Base-by-base conservation (phyloP, 1,140 invertebrate genomes). In the Diorhabda carinulata region DNA sequence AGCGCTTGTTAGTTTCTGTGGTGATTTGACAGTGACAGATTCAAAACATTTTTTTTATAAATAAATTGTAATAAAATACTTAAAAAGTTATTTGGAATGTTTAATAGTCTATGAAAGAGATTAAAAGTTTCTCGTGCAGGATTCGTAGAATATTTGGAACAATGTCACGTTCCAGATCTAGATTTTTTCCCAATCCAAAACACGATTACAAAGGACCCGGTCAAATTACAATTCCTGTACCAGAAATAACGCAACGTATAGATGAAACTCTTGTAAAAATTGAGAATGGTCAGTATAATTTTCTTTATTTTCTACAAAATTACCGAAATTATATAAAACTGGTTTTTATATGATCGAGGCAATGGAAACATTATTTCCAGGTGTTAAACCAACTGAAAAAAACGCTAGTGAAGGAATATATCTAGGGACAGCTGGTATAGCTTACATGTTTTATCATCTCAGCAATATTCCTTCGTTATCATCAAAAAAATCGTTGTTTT, bases 401-500 rank as follows among this genome's bases (percentile, higher is more conserved):
- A 70, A 73, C 66, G 72, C 43, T 61, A 64, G 71, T 60, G 84
- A 85, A 57, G 86, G 85, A 3, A 64, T 87, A 2, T 87, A 87
- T 73, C 81, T 86, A 45, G 86, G 86, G 0, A 76, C 83, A 25
- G 82, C 81, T 57, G 86, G 86, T 3, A 79, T 86, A 59, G 80
- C 84, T 2, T 87, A 81, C 71, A 86, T 86, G 84, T 86, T 84
- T 71, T 86, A 86, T 73, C 79, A 83, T 74, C 77, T 87, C 25
- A 82, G 81, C 58, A 83, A 83, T 77, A 83, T 83, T 65, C 75
- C 82, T 2, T 40, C 79, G 10, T 78, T 86, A 0, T 75, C 74
- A 2, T 75, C 80, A 40, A 78, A 82, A n/a, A 82, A 80, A 68
- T 69, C 70, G 4, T 57, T 72, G 5, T 83, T 82, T 70, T 44